phyloP scores from a whole-genome alignment of 2,888 invertebrate species.

The Bembecia ichneumoniformis region DNA sequence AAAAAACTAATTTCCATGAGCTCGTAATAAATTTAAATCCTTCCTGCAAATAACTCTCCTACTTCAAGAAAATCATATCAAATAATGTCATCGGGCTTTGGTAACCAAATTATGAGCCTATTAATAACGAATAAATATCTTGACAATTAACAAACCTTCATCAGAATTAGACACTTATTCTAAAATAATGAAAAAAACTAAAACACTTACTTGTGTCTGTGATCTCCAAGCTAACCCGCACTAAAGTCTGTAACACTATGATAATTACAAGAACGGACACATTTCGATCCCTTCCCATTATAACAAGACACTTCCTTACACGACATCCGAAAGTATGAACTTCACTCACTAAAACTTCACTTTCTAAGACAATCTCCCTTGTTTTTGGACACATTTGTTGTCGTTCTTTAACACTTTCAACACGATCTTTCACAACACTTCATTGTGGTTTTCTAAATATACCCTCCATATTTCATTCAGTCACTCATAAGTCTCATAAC shows the following conservation, averaged over 20 bases:
- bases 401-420: background rate
- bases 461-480: slow-evolving; percentile 11
- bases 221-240: slow-evolving; percentile 47
- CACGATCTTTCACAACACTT: slow-evolving; percentile 6
- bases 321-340: slow-evolving; percentile 24
- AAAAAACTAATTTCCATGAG: too few relatives aligned
- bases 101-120: too few relatives aligned
- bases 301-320: slow-evolving; percentile 18
- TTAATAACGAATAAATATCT: too few relatives aligned
- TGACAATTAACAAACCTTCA: too few relatives aligned
- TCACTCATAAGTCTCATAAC: slow-evolving; percentile 26
- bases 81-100: too few relatives aligned
- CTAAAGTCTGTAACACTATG: slow-evolving; percentile 33
- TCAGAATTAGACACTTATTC: too few relatives aligned
- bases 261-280: slow-evolving; percentile 34
- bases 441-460: slow-evolving; percentile 7
- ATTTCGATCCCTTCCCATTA: slow-evolving; percentile 40
- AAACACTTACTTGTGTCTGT: slow-evolving; percentile 52
- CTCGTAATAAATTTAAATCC: too few relatives aligned
- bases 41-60: too few relatives aligned
- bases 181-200: too few relatives aligned
- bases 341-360: slow-evolving; percentile 19
- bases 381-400: slow-evolving; percentile 1
- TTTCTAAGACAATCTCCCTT: slow-evolving; percentile 11
- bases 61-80: too few relatives aligned